Evolutionary conservation across 2,888 invertebrate genomes (phyloP), one percentile per base, ranked within the genome.

Genomic region (Orchesella flavescens): DNA sequence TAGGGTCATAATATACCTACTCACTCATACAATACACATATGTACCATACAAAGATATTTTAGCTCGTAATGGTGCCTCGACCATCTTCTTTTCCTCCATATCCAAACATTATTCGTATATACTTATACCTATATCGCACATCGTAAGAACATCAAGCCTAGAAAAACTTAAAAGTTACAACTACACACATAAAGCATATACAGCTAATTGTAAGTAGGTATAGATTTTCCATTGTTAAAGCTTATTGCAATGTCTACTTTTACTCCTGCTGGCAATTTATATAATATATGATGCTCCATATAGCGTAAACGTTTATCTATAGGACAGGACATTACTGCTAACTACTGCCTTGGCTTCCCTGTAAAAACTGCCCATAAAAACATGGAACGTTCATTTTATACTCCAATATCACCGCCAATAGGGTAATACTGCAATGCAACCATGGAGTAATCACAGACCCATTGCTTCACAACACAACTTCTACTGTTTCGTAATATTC

Each of bases 271-370:
- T 34, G 34, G 34, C 34, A 34, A 2, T 34, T 34, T 9, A 66
- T 55, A 43, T 44, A 66, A 21, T 21, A 68, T 75, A 53, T 66
- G 55, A 75, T 49, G 49, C 19, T 24, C 46, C 66, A 57, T 43
- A n/a, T 44, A 66, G 44, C 66, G 5, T 17, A 53, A 24, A 17
- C 68, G 19, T 55, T 53, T 61, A 44, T 63, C n/a, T n/a, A n/a
- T n/a, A n/a, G n/a, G n/a, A n/a, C n/a, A n/a, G n/a, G 59, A 49
- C 46, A n/a, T 1, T 59, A 17, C 19, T 72, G 19, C 44, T 19
- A 44, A 57, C 49, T 24, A 57, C 34, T 19, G 59, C 43, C 57
- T 24, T 15, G 23, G 10, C 43, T 71, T 59, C 43, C 34, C 24
- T 49, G 23, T 74, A 46, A 59, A 43, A 23, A n/a, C 19, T 55